Conservation (phyloP, 2,888 invertebrate species). For the Dryobota labecula region DNA sequence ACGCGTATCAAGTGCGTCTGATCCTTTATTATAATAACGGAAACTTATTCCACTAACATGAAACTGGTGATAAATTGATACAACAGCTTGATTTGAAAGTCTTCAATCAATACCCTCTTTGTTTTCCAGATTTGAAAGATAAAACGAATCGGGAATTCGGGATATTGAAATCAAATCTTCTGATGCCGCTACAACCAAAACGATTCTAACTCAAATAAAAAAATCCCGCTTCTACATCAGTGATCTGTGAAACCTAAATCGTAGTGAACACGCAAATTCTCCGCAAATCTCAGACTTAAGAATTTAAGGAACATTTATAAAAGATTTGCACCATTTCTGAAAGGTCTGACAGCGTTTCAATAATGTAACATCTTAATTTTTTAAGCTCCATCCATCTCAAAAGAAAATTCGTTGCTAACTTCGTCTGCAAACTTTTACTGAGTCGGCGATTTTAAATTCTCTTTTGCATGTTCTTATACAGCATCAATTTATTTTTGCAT, state of each 20-base stretch:
- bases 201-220: slow-evolving; percentile 26
- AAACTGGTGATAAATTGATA: slow-evolving; percentile 1
- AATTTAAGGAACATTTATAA: slow-evolving; percentile 42
- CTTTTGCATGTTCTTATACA: slow-evolving; percentile 20
- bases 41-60: slow-evolving; percentile 6
- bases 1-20: slow-evolving; percentile 49
- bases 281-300: slow-evolving; percentile 30
- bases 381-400: slow-evolving; percentile 36
- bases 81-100: neutral
- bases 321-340: slow-evolving; percentile 29
- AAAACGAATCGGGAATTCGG: neutral
- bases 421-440: slow-evolving; percentile 40
- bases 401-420: slow-evolving; percentile 46
- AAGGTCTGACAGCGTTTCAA: slow-evolving; percentile 53
- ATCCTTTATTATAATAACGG: slow-evolving; percentile 48
- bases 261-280: slow-evolving; percentile 19
- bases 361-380: slow-evolving; percentile 50
- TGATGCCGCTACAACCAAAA: slow-evolving; percentile 9
- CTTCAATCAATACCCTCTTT: slow-evolving; percentile 1
- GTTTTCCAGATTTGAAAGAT: slow-evolving; percentile 2
- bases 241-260: slow-evolving; percentile 48
- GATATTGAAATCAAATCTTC: slow-evolving; percentile 17
- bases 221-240: slow-evolving; percentile 37
- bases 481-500: slow-evolving; percentile 18
- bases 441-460: slow-evolving; percentile 23